These are phyloP conservation scores for Lagenorhynchus albirostris DNA, from an alignment of 2,113 vertebrate species.

Conservation along the genomic window DNA sequence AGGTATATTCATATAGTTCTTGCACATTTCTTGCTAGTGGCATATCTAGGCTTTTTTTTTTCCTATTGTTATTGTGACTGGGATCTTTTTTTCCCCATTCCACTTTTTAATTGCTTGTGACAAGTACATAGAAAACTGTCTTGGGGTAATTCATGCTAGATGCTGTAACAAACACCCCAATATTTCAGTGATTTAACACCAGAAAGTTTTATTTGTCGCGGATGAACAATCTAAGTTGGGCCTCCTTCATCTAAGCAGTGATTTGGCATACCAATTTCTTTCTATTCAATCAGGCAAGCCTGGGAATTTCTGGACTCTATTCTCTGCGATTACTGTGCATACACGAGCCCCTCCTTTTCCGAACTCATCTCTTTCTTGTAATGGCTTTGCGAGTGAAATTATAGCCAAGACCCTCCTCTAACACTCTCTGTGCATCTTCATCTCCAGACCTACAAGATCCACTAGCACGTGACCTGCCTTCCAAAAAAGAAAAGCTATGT, in stretches of 20 bases:
- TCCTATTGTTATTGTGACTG: background rate
- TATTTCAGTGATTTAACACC: background rate
- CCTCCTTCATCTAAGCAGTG: background rate
- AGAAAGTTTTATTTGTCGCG: background rate
- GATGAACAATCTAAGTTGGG: background rate
- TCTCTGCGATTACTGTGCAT: rapidly evolving
- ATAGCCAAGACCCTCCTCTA: rapidly evolving
- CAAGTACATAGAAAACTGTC: background rate
- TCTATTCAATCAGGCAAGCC: rapidly evolving
- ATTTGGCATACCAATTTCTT: background rate
- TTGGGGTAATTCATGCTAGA: background rate
- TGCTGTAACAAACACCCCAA: background rate
- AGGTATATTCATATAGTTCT: background rate
- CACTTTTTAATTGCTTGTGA: background rate
- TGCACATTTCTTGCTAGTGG: background rate
- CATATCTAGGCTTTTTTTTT: background rate
- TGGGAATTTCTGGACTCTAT: rapidly evolving
- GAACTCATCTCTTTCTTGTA: background rate
- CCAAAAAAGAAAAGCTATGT: background rate
- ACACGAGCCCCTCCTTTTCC: background rate
- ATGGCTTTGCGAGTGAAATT: background rate
- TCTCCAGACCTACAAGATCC: background rate
- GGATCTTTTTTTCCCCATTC: background rate
- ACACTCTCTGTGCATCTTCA: background rate
- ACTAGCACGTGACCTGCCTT: background rate